A percentile compares a stretch with the other conserved stretches of the same genome.
These are phyloP conservation scores for Rhea pennata DNA, from an alignment of 2,113 vertebrate species.

Conservation along the genomic window DNA sequence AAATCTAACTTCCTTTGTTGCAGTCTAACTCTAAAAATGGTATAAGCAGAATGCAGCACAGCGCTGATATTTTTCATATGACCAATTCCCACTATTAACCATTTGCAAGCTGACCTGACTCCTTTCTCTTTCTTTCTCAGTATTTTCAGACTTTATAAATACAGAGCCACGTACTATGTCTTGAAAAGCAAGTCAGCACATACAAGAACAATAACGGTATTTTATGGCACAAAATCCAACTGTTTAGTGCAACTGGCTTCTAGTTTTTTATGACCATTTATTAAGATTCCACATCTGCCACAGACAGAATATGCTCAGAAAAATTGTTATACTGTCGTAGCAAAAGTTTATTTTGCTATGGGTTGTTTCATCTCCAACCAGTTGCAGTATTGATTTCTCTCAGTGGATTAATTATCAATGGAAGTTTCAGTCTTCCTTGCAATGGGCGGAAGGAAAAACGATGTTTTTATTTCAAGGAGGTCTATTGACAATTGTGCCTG, in stretches of 20 bases:
- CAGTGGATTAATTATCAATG: slow-evolving; percentile 80
- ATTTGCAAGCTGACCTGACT: background rate
- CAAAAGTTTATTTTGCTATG: slow-evolving; percentile 76
- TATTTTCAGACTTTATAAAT: background rate
- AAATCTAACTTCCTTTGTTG: background rate
- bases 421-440: slow-evolving; percentile 74
- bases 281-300: slow-evolving; percentile 47
- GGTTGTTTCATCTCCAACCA: slow-evolving; percentile 76
- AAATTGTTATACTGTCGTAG: slow-evolving; percentile 33
- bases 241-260: slow-evolving; percentile 28
- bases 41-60: background rate
- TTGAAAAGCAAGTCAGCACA: background rate
- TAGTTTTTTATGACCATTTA: slow-evolving; percentile 24
- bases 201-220: slow-evolving; percentile 57
- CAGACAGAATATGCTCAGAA: slow-evolving; percentile 24
- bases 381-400: slow-evolving; percentile 81
- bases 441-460: slow-evolving; percentile 78
- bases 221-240: slow-evolving; percentile 12
- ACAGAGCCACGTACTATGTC: background rate
- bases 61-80: background rate
- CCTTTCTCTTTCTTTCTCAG: background rate
- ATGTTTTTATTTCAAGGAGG: slow-evolving; percentile 79
- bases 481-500: slow-evolving; percentile 70
- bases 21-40: background rate
- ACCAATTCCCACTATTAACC: background rate